These are phyloP conservation scores for Sternotherus odoratus DNA, from an alignment of 2,797 vertebrate species.

Conservation along the genomic window DNA sequence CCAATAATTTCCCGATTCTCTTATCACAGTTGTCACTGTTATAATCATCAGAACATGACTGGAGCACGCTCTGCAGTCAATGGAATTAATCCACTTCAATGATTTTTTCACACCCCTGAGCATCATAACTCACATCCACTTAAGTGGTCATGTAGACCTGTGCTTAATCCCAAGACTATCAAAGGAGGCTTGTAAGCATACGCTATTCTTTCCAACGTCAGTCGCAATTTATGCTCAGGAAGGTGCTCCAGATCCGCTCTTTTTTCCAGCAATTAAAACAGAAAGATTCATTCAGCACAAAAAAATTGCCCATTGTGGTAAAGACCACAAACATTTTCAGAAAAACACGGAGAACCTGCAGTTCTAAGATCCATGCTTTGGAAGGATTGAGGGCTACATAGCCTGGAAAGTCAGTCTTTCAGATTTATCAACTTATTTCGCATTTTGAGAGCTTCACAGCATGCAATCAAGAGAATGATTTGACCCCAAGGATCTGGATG, in stretches of 20 bases:
- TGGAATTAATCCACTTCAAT: too few species aligned
- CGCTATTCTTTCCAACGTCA: background rate
- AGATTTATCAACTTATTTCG: slow-evolving; percentile 51
- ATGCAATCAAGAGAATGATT: slow-evolving; percentile 48
- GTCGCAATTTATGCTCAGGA: background rate
- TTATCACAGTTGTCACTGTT: background rate
- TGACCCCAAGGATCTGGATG: slow-evolving; percentile 63
- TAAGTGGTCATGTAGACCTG: too few species aligned
- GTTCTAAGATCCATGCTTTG: background rate
- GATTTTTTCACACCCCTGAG: too few species aligned
- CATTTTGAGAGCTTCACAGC: slow-evolving; percentile 66
- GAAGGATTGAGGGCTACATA: slow-evolving; percentile 25
- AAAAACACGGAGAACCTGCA: background rate
- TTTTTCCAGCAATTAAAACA: background rate
- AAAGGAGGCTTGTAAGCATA: background rate
- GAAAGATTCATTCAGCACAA: background rate
- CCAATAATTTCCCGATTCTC: background rate
- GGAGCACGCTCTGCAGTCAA: too few species aligned
- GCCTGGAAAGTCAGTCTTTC: slow-evolving; percentile 45
- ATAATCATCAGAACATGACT: background rate
- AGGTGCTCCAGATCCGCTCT: background rate
- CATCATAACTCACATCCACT: too few species aligned
- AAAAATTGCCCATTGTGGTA: background rate
- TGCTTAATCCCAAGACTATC: background rate
- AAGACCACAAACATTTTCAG: background rate